Evolutionary conservation across 2,113 vertebrate species (phyloP), one percentile per base, ranked within the genome.

Genomic region (Cygnus buccinator): DNA sequence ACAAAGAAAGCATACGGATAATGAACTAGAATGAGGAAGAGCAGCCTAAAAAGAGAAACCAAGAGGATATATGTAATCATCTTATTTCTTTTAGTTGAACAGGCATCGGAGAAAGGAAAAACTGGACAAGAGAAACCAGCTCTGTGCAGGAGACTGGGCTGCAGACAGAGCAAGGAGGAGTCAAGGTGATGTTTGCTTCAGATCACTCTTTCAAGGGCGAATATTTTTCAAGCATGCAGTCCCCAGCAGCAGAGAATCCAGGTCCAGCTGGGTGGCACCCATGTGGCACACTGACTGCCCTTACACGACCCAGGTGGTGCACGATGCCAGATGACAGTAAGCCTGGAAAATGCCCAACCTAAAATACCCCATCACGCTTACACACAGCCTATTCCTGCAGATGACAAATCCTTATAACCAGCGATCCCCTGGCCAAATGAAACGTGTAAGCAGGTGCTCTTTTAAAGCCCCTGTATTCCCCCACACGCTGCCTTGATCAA

Each of bases 221-320:
- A 16, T 61, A 78, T 63, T 50, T 75, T 76, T 41, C 48, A 84
- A 86, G 33, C 1, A 3, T 62, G 86, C 12, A 67, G 43, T n/a
- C 58, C 23, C 18, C 70, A 5, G 2, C 3, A n/a, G 1, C 18
- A 78, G 61, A 54, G 71, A 73, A 37, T 9, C 7, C 8, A 3
- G 13, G 22, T 44, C 19, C 67, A 83, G 81, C n/a, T 71, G 46
- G 46, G 46, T 48, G 46, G 46, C 77, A 23, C 50, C 50, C 63
- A 31, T 7, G 6, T 6, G 2, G 37, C 37, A 16, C 41, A 29
- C 9, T 3, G 8, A 59, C 5, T 6, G 0, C 22, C 7, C 33
- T 1, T 19, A 54, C 4, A 3, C 13, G 73, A 28, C 8, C 13
- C 31, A 55, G 41, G 18, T 68, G 76, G 28, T 4, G 41, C 55